Evolutionary conservation across 35 echinoderm and acorn worm genomes (phyloP), one percentile per base, ranked within the genome.

Genomic region (Ophioderma brevispina): DNA sequence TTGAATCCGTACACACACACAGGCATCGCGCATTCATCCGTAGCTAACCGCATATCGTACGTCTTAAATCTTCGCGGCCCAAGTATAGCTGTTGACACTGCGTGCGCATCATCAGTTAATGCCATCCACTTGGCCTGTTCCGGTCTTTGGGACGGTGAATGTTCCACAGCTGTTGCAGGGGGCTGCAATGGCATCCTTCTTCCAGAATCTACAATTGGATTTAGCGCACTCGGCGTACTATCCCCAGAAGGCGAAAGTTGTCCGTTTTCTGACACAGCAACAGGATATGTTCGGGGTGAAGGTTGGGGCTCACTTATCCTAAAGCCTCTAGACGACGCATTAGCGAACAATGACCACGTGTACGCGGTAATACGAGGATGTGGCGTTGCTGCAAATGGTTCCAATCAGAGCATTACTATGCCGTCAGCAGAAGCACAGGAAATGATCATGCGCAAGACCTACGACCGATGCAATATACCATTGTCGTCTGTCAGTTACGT

Each of bases 1-100:
- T 86, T 81, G 0, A 90, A 94, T 79, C 88, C 96, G 1, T 98
- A 98, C 80, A 98, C 90, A 17, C 52, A 91, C 32, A 98, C 96
- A 5, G 96, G 96, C 18, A 88, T 89, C 33, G 93, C 90, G 30
- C 96, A 98, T 81, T 91, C 92, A 28, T 87, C 90, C 0, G 91
- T 92, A 15, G 90, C 96, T 2, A 98, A 98, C 75, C 90, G 96
- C 17, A 98, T 98, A 37, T 98, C 96, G 10, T 98, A 98, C 59
- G 94, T 78, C 31, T 95, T 98, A 37, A 91, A 98, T 52, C 85
- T 98, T 37, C 83, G 88, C 46, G 96, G 96, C 4, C 96, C 96
- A 10, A 92, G 90, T 33, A 92, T 79, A 33, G 91, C 93, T 0
- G 93, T 98, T 14, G 96, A 98, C 36, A 98, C 93, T 0, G 96